Evolutionary conservation across 1,140 invertebrate genomes (phyloP).

Genomic region (Grapholita molesta): DNA sequence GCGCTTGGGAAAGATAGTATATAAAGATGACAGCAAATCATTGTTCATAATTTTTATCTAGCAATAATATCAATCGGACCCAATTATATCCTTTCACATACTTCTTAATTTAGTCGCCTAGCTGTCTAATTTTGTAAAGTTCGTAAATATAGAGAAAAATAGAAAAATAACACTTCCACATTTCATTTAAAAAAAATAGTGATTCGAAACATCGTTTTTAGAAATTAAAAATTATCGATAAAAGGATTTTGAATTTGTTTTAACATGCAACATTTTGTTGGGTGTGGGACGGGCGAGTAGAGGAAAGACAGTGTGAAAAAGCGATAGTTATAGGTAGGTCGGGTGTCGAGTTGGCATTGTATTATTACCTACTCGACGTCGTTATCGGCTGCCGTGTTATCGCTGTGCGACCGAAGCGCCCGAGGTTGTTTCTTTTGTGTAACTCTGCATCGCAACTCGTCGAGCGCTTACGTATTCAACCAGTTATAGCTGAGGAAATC

Average conservation of each 20-base stretch:
- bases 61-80: constrained; percentile 18
- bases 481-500: not conserved
- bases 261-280: constrained; percentile 50
- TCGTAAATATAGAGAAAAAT: constrained; percentile 23
- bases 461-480: constrained; percentile 7
- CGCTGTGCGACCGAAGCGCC: constrained; percentile 29
- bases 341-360: constrained; percentile 70
- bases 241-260: not conserved
- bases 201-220: not conserved
- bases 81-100: not conserved
- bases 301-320: constrained; percentile 61
- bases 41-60: no score
- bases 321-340: constrained; percentile 71
- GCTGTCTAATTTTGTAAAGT: constrained; percentile 19
- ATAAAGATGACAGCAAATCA: no score
- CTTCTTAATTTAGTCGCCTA: constrained; percentile 28
- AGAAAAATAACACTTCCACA: not conserved
- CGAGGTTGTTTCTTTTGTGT: constrained; percentile 55
- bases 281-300: constrained; percentile 57
- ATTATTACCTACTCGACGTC: constrained; percentile 58
- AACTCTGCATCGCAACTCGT: constrained; percentile 46
- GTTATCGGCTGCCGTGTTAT: constrained; percentile 63
- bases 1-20: no score
- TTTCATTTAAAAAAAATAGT: not conserved
- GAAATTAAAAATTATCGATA: not conserved